Evolutionary conservation across 2,113 vertebrate species (phyloP).

Genomic region (Tyto alba): DNA sequence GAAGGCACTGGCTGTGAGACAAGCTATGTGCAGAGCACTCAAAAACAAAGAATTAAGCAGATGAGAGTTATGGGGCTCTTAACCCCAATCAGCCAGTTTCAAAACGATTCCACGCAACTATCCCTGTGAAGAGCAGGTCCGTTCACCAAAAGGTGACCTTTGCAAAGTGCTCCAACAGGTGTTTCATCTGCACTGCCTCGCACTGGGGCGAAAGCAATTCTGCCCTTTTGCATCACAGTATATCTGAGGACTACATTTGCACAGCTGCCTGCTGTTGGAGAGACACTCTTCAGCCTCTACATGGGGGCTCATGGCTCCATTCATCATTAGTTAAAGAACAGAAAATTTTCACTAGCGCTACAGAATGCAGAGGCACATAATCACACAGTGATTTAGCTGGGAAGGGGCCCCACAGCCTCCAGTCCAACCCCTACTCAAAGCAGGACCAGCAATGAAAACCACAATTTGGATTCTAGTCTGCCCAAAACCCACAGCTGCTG

Average conservation of each 20-base stretch:
- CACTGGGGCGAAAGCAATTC: neutral
- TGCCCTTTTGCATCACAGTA: fast-evolving
- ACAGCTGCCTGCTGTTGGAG: neutral
- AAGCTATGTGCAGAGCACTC: neutral
- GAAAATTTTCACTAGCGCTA: neutral
- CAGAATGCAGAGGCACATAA: neutral
- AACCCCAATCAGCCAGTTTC: neutral
- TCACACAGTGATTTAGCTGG: neutral
- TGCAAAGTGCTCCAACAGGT: neutral
- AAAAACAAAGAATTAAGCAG: neutral
- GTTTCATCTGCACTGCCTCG: neutral
- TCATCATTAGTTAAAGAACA: neutral
- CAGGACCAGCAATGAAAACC: neutral
- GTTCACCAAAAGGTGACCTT: neutral
- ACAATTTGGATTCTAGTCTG: neutral
- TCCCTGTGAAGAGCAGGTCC: neutral
- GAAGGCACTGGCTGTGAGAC: neutral
- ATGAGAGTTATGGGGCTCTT: neutral
- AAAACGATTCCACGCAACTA: neutral
- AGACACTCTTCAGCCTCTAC: neutral
- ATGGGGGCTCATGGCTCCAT: neutral
- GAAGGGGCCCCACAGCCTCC: neutral
- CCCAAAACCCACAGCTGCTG: neutral
- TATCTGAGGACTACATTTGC: neutral
- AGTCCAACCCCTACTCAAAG: neutral